These are phyloP conservation scores for Scaptomyza graminum DNA, from an alignment of 1,140 invertebrate genomes.

Conservation along the genomic window DNA sequence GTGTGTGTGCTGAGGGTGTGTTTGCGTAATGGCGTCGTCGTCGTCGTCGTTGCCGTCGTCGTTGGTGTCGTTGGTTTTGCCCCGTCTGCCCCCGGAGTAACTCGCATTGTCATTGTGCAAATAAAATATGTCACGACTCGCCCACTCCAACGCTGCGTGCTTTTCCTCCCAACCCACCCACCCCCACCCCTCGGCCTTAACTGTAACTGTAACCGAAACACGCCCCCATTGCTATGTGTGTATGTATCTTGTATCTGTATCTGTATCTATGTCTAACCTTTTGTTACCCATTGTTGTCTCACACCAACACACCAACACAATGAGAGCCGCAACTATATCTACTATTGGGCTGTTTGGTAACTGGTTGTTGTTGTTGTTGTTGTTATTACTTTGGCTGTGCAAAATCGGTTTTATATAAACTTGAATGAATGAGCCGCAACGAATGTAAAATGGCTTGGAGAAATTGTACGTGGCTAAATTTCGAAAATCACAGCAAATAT, in stretches of 20 bases:
- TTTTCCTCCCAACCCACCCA: conserved; percentile 14
- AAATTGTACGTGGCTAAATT: conserved; percentile 9
- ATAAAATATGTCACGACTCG: conserved; percentile 83
- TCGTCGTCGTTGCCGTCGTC: neutral
- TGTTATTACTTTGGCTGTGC: conserved; percentile 40
- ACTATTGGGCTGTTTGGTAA: conserved; percentile 15
- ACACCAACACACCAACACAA: conserved; percentile 44
- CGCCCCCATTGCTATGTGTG: conserved; percentile 51
- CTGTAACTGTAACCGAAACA: conserved; percentile 48
- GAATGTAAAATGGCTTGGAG: conserved; percentile 33
- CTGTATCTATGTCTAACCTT: conserved; percentile 67
- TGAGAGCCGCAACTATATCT: conserved; percentile 58
- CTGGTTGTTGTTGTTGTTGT: neutral
- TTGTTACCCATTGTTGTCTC: conserved; percentile 71
- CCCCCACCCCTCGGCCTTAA: conserved; percentile 14
- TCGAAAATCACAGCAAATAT: neutral
- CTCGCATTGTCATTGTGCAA: conserved; percentile 83
- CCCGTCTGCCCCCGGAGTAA: conserved; percentile 62
- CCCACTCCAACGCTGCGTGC: conserved; percentile 52
- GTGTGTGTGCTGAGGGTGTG: conserved; percentile 54
- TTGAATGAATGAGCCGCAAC: conserved; percentile 43
- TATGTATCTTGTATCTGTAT: conserved; percentile 36
- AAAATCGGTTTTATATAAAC: conserved; percentile 81
- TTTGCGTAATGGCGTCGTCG: conserved; percentile 66
- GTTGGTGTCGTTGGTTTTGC: conserved; percentile 11